Percentiles rank a stretch among this genome's conserved stretches.
Evolutionary conservation across 2,888 invertebrate genomes (phyloP).

Genomic region (Lithophane socia): DNA sequence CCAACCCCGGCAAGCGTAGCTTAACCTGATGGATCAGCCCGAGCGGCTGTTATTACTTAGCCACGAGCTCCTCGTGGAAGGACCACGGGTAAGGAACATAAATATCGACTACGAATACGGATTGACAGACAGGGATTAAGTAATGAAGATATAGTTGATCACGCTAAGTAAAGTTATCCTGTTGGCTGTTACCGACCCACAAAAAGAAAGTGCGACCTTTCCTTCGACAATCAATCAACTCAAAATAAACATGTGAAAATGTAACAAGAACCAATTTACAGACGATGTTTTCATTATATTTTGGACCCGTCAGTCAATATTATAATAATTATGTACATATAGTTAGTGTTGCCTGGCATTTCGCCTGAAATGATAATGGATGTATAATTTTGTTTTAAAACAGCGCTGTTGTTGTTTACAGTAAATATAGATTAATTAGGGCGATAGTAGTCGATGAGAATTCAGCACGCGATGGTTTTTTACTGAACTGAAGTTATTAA

Average conservation of each 20-base stretch:
- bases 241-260: conserved; percentile 20
- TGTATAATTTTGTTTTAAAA: conserved; percentile 13
- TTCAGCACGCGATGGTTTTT: conserved; percentile 3
- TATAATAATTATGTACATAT: neutral
- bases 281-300: neutral
- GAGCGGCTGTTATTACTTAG: no score
- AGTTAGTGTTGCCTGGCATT: conserved; percentile 18
- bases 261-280: conserved; percentile 25
- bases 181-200: neutral
- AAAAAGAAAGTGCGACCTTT: conserved; percentile 17
- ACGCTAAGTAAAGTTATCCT: no score
- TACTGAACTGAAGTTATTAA: neutral
- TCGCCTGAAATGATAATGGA: conserved; percentile 32
- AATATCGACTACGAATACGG: no score
- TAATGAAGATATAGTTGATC: neutral
- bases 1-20: no score
- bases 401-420: conserved; percentile 11
- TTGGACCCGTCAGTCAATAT: neutral
- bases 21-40: no score
- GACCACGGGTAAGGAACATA: no score
- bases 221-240: conserved; percentile 12
- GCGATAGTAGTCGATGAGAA: neutral
- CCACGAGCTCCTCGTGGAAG: no score
- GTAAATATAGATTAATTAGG: neutral
- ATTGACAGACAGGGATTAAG: neutral